These are phyloP conservation scores for Seira sanloemensis DNA, from an alignment of 2,888 invertebrate genomes.

Conservation along the genomic window DNA sequence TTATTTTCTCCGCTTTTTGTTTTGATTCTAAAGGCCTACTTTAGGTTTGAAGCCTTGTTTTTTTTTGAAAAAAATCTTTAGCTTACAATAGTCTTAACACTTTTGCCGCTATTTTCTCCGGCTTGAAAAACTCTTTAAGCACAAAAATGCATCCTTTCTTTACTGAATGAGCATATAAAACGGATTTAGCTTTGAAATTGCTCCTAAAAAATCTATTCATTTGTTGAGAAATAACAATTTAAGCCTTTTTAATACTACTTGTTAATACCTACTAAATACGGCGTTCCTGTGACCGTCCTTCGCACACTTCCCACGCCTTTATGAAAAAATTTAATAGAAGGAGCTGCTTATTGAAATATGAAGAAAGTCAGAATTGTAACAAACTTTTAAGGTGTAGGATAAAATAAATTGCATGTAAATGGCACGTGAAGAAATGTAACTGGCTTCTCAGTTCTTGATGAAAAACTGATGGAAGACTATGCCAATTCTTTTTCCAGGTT, in stretches of 20 bases:
- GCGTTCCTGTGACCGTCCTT: neutral
- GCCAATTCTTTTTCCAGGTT: neutral
- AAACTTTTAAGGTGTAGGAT: neutral
- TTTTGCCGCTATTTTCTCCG: constrained; percentile 1
- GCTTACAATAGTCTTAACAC: constrained; percentile 18
- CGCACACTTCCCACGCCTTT: no score
- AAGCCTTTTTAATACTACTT: neutral
- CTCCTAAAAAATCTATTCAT: neutral
- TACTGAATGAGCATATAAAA: constrained; percentile 49
- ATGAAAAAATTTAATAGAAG: no score
- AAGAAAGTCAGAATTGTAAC: neutral
- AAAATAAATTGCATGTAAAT: constrained; percentile 1
- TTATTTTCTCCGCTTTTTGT: constrained; percentile 47
- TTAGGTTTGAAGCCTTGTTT: no score
- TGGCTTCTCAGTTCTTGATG: neutral
- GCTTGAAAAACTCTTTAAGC: neutral
- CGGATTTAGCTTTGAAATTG: constrained; percentile 15
- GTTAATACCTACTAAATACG: neutral
- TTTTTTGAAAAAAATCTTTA: constrained; percentile 40
- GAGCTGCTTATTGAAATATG: no score
- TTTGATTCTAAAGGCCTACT: constrained; percentile 50
- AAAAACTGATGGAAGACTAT: neutral
- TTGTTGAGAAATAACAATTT: neutral
- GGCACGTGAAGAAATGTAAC: neutral
- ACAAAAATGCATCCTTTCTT: constrained; percentile 25